Percentiles rank a stretch among this genome's conserved stretches.
Conservation (phyloP, 1,140 invertebrate genomes). For the Apis dorsata region DNA sequence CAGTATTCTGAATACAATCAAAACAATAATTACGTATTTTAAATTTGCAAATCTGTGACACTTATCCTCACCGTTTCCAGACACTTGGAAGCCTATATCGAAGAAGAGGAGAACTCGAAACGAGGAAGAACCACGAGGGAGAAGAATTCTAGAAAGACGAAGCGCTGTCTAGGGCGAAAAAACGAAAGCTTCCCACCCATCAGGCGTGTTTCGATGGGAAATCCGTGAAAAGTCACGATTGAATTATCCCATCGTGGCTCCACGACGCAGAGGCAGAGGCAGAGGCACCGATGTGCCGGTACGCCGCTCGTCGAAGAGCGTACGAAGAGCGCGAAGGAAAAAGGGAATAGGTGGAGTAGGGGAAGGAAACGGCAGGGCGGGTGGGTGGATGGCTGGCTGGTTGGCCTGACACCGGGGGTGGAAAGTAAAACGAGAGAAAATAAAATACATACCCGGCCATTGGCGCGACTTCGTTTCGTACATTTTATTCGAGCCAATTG, state of each 20-base stretch:
- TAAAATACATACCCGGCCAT: constrained; percentile 63
- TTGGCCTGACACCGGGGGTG: constrained; percentile 2
- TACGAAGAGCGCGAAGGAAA: neutral
- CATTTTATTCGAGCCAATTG: constrained; percentile 72
- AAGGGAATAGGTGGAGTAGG: neutral
- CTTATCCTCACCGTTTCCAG: neutral
- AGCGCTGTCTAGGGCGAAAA: constrained; percentile 35
- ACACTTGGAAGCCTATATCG: too few relatives aligned
- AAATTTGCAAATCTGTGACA: too few relatives aligned
- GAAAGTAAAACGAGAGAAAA: constrained; percentile 61
- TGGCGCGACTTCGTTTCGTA: constrained; percentile 68
- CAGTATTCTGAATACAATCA: too few relatives aligned
- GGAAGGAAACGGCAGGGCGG: constrained; percentile 36
- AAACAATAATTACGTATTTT: too few relatives aligned
- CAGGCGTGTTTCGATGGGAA: constrained; percentile 63
- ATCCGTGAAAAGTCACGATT: constrained; percentile 67
- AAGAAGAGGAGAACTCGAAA: neutral
- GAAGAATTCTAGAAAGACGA: constrained; percentile 36
- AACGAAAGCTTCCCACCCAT: constrained; percentile 51
- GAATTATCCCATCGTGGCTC: constrained; percentile 63
- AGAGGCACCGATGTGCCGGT: too few relatives aligned
- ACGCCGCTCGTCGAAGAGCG: too few relatives aligned
- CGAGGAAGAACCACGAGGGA: constrained; percentile 12
- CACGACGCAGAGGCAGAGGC: constrained; percentile 24
- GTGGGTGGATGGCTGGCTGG: constrained; percentile 16